Conservation (phyloP, 2,797 vertebrate genomes). For the Stomatorhinus walkeri region DNA sequence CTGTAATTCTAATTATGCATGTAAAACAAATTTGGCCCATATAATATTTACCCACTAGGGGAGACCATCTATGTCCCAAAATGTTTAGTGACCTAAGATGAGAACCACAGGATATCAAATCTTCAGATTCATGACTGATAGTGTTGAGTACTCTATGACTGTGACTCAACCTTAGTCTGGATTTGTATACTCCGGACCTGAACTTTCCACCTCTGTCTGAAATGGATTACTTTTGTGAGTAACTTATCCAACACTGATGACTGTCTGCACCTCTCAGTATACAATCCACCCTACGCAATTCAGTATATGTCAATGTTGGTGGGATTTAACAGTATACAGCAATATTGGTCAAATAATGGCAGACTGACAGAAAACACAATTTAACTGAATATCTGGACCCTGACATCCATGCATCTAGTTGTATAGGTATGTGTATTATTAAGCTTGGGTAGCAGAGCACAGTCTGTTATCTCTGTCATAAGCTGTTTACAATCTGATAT, state of each 20-base stretch:
- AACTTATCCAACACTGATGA: neutral
- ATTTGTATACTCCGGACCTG: neutral
- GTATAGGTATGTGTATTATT: neutral
- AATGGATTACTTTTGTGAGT: neutral
- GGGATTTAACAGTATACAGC: neutral
- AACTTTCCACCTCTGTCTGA: neutral
- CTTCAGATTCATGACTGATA: neutral
- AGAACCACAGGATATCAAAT: neutral
- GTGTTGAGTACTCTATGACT: neutral
- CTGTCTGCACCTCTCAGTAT: neutral
- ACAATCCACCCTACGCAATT: neutral
- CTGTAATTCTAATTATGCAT: neutral
- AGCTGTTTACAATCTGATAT: neutral
- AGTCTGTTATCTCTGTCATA: constrained; percentile 2
- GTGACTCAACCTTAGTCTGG: neutral
- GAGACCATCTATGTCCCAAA: neutral
- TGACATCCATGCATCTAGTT: neutral
- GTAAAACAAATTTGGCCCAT: neutral
- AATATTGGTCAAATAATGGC: neutral
- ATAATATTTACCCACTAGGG: neutral
- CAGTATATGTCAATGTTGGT: neutral
- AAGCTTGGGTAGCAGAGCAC: neutral
- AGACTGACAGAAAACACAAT: neutral
- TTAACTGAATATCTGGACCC: neutral
- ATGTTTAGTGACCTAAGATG: neutral